Evolutionary conservation across 2,113 vertebrate genomes (phyloP).

Genomic region (Rallus limicola): DNA sequence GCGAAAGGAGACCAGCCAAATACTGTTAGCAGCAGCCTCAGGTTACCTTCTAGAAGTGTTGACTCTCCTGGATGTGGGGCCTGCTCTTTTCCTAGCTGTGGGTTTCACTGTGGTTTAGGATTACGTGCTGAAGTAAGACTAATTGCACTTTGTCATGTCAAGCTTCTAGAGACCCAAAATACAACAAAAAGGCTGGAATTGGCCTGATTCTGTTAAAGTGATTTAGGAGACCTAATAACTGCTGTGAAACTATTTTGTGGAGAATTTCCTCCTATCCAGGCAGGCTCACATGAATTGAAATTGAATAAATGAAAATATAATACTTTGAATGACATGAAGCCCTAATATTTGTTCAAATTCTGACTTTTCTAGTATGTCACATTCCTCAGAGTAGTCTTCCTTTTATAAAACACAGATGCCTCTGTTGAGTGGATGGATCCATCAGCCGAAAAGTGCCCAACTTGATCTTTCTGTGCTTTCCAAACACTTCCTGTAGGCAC

Average conservation of each 20-base stretch:
- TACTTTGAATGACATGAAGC: not conserved
- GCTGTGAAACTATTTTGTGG: not conserved
- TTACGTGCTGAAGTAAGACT: not conserved
- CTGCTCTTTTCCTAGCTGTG: not conserved
- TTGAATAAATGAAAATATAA: not conserved
- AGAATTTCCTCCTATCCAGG: not conserved
- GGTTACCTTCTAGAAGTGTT: not conserved
- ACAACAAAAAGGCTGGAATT: not conserved
- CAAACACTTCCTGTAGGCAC: not conserved
- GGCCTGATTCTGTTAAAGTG: not conserved
- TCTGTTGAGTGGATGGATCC: not conserved
- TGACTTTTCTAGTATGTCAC: not conserved
- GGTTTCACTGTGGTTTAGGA: not conserved
- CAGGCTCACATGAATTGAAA: not conserved
- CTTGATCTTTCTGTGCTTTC: not conserved
- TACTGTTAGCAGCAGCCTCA: not conserved
- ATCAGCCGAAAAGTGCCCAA: not conserved
- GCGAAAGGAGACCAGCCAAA: not conserved
- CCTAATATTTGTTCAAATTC: not conserved
- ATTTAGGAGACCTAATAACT: not conserved
- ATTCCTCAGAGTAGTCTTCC: not conserved
- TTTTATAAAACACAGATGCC: not conserved
- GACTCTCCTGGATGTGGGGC: not conserved
- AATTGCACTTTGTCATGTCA: not conserved
- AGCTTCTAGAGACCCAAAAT: not conserved